phyloP scores from a whole-genome alignment of 2,797 vertebrate species.

The Tapirus indicus region DNA sequence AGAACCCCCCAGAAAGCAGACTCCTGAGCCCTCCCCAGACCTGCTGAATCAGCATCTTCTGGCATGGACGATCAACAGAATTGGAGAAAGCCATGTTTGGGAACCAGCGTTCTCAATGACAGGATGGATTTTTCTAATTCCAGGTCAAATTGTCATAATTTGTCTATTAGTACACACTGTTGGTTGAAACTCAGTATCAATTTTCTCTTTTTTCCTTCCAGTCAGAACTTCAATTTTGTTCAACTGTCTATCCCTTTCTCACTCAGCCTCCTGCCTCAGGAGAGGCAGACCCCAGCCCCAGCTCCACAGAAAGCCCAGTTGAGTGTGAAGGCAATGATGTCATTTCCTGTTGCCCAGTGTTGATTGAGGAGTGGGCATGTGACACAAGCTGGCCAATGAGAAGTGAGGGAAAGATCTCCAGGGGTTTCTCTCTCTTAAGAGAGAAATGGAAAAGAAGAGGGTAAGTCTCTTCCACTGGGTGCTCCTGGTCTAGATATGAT shows the following conservation, averaged over 20 bases:
- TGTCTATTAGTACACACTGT: background rate
- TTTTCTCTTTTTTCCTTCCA: background rate
- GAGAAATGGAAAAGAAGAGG: background rate
- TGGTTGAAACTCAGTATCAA: background rate
- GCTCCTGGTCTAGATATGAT: background rate
- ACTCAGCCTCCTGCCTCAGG: background rate
- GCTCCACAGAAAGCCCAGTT: background rate
- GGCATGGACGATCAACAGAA: background rate
- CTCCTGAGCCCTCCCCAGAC: no score
- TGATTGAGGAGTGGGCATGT: background rate
- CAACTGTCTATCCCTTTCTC: background rate
- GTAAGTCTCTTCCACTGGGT: no score
- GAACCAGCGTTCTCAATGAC: background rate
- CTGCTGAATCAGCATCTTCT: background rate
- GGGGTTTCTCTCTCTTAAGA: background rate
- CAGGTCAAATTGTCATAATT: conserved; percentile 63
- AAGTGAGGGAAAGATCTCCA: background rate
- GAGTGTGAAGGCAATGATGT: background rate
- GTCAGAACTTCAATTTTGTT: background rate
- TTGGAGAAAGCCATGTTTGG: background rate
- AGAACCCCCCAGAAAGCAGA: background rate
- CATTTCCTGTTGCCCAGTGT: background rate
- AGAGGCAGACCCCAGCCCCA: background rate
- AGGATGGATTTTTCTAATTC: conserved; percentile 69
- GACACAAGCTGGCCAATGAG: background rate